Evolutionary conservation across 1,140 invertebrate species (phyloP).

Genomic region (Caenorhabditis brenneri): DNA sequence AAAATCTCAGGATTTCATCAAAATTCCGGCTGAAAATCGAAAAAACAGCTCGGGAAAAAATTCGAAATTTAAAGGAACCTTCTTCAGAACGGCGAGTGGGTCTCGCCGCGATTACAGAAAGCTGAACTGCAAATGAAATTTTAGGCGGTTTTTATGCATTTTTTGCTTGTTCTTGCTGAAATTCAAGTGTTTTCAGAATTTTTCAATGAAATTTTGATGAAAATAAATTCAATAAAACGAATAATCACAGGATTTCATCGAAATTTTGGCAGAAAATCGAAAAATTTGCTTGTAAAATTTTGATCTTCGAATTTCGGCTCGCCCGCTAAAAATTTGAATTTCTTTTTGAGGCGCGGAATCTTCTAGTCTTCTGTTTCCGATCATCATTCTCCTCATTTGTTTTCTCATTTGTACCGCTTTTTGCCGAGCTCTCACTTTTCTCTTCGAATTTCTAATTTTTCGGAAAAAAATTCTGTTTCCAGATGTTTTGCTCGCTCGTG

Average conservation of each 20-base stretch:
- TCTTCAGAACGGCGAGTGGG: neutral
- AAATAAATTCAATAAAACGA: too few relatives aligned
- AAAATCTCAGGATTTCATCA: too few relatives aligned
- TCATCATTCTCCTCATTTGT: neutral
- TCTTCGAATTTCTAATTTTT: neutral
- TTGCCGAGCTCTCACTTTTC: too few relatives aligned
- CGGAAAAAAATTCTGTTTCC: too few relatives aligned
- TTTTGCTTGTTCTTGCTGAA: neutral
- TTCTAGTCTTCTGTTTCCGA: neutral
- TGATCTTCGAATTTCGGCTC: neutral
- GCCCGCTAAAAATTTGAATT: neutral
- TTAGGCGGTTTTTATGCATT: neutral
- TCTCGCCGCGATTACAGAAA: neutral
- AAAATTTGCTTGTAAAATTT: too few relatives aligned
- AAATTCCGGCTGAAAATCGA: too few relatives aligned
- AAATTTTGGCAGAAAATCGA: too few relatives aligned
- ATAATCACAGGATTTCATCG: too few relatives aligned
- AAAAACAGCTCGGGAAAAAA: too few relatives aligned
- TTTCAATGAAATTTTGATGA: too few relatives aligned
- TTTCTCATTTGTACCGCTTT: neutral
- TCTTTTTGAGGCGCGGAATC: neutral
- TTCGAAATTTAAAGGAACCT: neutral
- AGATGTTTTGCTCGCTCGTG: too few relatives aligned
- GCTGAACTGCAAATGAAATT: neutral
- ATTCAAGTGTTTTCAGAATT: neutral